Base-by-base conservation (phyloP, 1,140 invertebrate genomes). In the Brachionus asplanchnoidis region DNA sequence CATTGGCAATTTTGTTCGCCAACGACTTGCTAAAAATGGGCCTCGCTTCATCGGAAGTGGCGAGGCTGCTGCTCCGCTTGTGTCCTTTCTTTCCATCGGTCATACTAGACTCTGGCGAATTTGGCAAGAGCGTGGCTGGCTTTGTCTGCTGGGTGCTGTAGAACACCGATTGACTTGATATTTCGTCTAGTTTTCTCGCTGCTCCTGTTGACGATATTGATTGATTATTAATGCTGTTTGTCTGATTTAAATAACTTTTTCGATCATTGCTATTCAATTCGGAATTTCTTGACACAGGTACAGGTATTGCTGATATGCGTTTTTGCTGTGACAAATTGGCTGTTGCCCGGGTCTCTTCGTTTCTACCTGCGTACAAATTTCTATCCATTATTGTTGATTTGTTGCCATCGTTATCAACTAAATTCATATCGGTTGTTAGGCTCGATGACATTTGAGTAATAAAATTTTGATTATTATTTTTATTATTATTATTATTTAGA, bases 1-100 rank as follows among this genome's bases (percentile, higher is more conserved):
- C 79, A 68, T 82, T 82, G 53, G 79, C 79, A n/a, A 82, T 82
- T 36, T 82, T 82, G 26, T 82, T 68, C 7, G 79, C 79, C 23
- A 82, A 44, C 11, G 79, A 82, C 32, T 82, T 82, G 28, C 79
- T 82, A 68, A 82, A 82, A 23, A 82, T 68, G 9, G 79, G 79
- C 26, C 73, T 77, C 0, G 73, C 20, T 26, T 77, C 73, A 3
- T 77, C 73, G 0, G 23, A 26, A 28, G 23, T 50, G 3, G 26
- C 20, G 17, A 77, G 26, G 26, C 73, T 77, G 50, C 46, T 77
- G 28, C 73, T 77, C 20, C 46, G 73, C 26, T 77, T 77, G 26
- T 77, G 73, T 28, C 42, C 26, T 17, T 77, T 75, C 11, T 75
- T 28, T 28, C 3, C 20, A 77, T 77, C 42, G 23, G 20, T 50